Evolutionary conservation across 2,888 invertebrate species (phyloP), one percentile per base, ranked within the genome.

Genomic region (Apamea crenata): DNA sequence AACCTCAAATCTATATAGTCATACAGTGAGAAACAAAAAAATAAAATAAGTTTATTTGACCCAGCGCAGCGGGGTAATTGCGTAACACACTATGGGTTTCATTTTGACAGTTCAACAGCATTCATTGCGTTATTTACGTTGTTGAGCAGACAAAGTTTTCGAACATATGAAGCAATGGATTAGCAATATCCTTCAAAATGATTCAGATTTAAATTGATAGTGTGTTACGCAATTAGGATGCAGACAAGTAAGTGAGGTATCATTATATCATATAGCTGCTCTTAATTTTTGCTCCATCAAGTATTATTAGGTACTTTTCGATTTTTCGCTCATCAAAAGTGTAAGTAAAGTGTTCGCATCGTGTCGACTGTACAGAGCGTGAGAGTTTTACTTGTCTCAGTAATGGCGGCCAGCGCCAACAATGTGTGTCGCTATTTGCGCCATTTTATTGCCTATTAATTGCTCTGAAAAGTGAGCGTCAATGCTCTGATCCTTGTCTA

Each of bases 371-470:
- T 78, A 78, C 84, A 82, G 80, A 88, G 77, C 79, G 86, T 88
- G 84, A 80, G 81, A 78, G 82, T 87, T 92, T 92, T 91, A 88
- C 90, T 83, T 82, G 77, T 83, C 83, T 83, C 76, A 78, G 78
- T 91, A 91, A 92, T 91, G 88, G 88, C 89, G 88, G 81, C 87
- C 76, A 87, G 83, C 81, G 85, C 66, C 81, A 83, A 78, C 89
- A 88, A 86, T 90, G 85, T 88, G 75, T 91, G 84, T 87, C 85
- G 88, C 80, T 83, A 89, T 88, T 87, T 89, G 90, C 88, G 84
- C 84, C 72, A 91, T 92, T 94, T 95, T 94, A 95, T 93, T 91
- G 91, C 91, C 90, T 92, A 93, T 92, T 95, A 94, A 95, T 95
- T 94, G 91, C 91, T 90, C 87, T 91, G 91, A 92, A 93, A 92